These are phyloP conservation scores for Oriolus oriolus DNA, from an alignment of 2,113 vertebrate genomes.

Conservation along the genomic window DNA sequence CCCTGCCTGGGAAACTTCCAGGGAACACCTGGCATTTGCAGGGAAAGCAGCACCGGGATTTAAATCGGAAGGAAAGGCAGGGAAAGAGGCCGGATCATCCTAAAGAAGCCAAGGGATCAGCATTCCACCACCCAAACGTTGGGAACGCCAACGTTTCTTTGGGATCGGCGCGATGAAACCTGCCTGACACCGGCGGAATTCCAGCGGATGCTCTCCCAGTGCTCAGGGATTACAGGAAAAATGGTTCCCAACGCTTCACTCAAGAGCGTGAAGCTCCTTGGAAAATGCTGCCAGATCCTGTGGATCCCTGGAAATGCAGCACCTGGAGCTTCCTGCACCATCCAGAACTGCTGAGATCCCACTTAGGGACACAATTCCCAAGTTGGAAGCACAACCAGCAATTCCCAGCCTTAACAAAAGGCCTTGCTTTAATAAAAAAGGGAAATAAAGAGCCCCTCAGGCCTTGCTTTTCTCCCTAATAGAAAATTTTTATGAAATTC, in stretches of 20 bases:
- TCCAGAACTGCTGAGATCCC: not conserved
- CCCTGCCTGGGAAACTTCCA: not conserved
- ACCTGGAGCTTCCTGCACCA: not conserved
- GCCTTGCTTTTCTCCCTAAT: rapidly evolving
- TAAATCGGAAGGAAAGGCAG: rapidly evolving
- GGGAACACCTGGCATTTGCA: not conserved
- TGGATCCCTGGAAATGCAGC: not conserved
- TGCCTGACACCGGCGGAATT: not conserved
- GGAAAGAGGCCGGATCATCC: not conserved
- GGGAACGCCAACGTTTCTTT: not conserved
- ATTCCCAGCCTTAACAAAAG: not conserved
- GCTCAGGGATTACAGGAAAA: not conserved
- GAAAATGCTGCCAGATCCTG: not conserved
- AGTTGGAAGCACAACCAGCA: not conserved
- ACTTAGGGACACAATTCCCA: rapidly evolving
- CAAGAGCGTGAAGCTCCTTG: not conserved
- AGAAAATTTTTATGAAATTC: not conserved
- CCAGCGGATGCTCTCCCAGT: rapidly evolving
- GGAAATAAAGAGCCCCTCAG: not conserved
- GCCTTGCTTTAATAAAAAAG: not conserved
- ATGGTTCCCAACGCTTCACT: rapidly evolving
- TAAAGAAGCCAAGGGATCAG: not conserved
- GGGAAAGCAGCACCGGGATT: not conserved
- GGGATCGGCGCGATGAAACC: not conserved
- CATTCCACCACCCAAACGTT: rapidly evolving